These are phyloP conservation scores for Tragopan temminckii DNA, from an alignment of 2,797 vertebrate genomes.

Conservation along the genomic window DNA sequence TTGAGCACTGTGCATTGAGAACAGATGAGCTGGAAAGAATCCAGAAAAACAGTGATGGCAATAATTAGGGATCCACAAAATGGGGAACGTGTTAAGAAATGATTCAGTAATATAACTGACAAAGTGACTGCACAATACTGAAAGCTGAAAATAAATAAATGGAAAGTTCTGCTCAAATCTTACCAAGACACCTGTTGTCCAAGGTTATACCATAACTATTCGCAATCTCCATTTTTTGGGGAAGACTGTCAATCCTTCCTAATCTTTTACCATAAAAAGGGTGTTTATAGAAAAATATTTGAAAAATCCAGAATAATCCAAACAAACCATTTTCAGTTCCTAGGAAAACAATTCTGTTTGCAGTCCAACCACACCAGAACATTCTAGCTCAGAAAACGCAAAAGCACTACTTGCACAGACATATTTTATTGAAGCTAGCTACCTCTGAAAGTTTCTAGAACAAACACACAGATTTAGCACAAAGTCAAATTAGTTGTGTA, in stretches of 20 bases:
- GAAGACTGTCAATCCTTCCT: background rate
- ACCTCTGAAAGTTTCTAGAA: background rate
- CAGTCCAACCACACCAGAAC: background rate
- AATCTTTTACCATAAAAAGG: background rate
- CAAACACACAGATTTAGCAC: background rate
- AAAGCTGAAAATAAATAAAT: conserved; percentile 7
- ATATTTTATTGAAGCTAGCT: background rate
- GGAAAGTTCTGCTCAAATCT: background rate
- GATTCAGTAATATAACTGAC: background rate
- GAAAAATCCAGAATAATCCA: background rate
- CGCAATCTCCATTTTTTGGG: background rate
- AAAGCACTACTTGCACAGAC: background rate
- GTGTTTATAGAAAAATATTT: background rate
- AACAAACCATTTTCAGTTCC: background rate
- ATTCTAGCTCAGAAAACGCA: background rate
- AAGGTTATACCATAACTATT: background rate
- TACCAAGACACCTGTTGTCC: background rate
- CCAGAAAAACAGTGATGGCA: background rate
- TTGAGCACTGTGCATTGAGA: background rate
- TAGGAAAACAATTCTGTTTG: background rate
- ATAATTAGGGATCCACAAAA: conserved; percentile 8
- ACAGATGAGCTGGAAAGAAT: background rate
- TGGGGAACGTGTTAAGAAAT: background rate
- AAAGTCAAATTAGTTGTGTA: background rate
- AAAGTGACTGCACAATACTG: background rate